phyloP scores from a whole-genome alignment of 2,888 invertebrate genomes.

The Dasysyrphus albostriatus region DNA sequence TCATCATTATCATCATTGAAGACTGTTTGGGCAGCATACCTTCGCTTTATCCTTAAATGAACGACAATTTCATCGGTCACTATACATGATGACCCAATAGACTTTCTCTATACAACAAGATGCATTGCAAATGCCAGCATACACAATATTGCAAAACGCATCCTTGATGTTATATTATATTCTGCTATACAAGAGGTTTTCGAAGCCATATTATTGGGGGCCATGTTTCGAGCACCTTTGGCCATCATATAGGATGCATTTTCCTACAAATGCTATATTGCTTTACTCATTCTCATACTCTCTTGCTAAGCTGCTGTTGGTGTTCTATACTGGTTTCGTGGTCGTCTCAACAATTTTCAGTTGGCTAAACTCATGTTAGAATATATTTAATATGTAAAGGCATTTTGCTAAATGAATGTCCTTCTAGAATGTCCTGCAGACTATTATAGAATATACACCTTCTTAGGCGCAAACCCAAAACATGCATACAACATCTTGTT shows the following conservation, averaged over 20 bases:
- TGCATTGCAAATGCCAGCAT: constrained; percentile 34
- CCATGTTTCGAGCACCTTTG: constrained; percentile 74
- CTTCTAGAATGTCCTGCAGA: constrained; percentile 57
- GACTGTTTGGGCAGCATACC: neutral
- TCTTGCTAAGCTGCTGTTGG: neutral
- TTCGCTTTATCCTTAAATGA: constrained; percentile 25
- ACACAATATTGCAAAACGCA: constrained; percentile 54
- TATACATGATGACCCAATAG: constrained; percentile 35
- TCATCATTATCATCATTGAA: constrained; percentile 19
- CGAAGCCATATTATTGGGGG: constrained; percentile 24
- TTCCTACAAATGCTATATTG: neutral
- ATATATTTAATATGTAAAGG: constrained; percentile 69
- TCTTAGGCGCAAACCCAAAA: constrained; percentile 63
- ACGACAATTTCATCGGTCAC: constrained; percentile 55
- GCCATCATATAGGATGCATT: constrained; percentile 44
- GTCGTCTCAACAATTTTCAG: constrained; percentile 66
- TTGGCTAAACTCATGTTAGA: constrained; percentile 62
- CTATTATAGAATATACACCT: constrained; percentile 39
- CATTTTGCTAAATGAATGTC: constrained; percentile 70
- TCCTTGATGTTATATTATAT: constrained; percentile 67
- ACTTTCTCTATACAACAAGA: constrained; percentile 51
- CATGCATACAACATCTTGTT: constrained; percentile 70
- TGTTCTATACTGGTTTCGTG: constrained; percentile 9
- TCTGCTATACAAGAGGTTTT: constrained; percentile 30
- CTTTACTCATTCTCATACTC: too few species aligned